A percentile compares a stretch with the other conserved stretches of the same genome.
phyloP scores from a whole-genome alignment of 2,113 vertebrate genomes.

The Proteles cristata region DNA sequence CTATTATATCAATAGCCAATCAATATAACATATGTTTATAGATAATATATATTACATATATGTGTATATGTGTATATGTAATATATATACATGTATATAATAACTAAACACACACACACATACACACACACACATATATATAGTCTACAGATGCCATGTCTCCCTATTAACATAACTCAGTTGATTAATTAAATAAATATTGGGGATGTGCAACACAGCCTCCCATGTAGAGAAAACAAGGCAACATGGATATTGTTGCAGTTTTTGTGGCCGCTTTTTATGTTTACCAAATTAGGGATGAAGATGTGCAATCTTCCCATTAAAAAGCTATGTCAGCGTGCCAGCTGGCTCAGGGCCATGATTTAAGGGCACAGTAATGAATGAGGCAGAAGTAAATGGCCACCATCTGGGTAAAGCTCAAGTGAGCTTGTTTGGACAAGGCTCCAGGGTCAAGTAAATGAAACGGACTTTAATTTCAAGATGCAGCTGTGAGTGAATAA shows the following conservation, averaged over 20 bases:
- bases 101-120: not conserved
- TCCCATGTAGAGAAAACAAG: not conserved
- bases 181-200: slow-evolving; percentile 35
- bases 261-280: slow-evolving; percentile 64
- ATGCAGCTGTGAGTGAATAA: slow-evolving; percentile 75
- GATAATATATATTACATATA: too few relatives aligned
- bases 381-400: slow-evolving; percentile 88
- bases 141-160: not conserved
- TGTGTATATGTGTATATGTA: rapidly evolving
- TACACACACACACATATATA: not conserved
- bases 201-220: too few relatives aligned
- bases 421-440: slow-evolving; percentile 86
- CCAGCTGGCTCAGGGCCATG: slow-evolving; percentile 84
- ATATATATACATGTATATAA: not conserved
- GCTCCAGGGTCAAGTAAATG: slow-evolving; percentile 85
- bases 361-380: slow-evolving; percentile 83
- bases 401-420: slow-evolving; percentile 90
- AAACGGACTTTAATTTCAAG: slow-evolving; percentile 83
- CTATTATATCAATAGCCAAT: not conserved
- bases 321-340: slow-evolving; percentile 64
- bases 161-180: not conserved
- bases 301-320: slow-evolving; percentile 69
- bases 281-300: slow-evolving; percentile 68
- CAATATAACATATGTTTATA: not conserved
- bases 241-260: slow-evolving; percentile 6